Evolutionary conservation across 1,140 invertebrate genomes (phyloP).

Genomic region (Drosophila fuyamai): DNA sequence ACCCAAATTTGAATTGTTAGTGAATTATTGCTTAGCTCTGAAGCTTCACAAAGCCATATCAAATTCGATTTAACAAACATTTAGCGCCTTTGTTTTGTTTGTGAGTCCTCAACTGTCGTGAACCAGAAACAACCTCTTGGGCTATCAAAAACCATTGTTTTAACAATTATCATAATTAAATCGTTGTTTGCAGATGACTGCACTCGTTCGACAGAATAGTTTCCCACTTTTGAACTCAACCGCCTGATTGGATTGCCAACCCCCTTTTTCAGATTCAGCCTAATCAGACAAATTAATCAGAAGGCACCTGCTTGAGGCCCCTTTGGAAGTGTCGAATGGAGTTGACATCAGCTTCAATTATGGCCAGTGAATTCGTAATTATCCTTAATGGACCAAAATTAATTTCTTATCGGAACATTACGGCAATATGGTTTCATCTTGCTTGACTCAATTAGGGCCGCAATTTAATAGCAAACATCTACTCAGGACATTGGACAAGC

Average conservation of each 20-base stretch:
- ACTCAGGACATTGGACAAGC: slow-evolving; percentile 5
- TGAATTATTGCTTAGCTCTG: background rate
- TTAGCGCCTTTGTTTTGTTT: slow-evolving; percentile 19
- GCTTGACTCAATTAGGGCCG: slow-evolving; percentile 22
- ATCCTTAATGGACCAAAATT: slow-evolving; percentile 37
- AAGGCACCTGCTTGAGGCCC: slow-evolving; percentile 28
- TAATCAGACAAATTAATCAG: slow-evolving; percentile 23
- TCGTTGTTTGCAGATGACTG: slow-evolving; percentile 47
- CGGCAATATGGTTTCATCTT: slow-evolving; percentile 36
- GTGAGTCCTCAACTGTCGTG: background rate
- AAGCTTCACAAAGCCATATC: background rate
- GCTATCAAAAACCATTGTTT: slow-evolving; percentile 43
- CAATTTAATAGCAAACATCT: slow-evolving; percentile 24
- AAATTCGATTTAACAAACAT: slow-evolving; percentile 32
- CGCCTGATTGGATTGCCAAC: background rate
- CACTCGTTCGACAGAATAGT: slow-evolving; percentile 2
- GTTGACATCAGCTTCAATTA: slow-evolving; percentile 47
- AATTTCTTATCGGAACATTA: slow-evolving; percentile 47
- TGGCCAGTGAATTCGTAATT: slow-evolving; percentile 33
- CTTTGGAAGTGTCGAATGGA: slow-evolving; percentile 23
- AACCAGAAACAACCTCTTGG: slow-evolving; percentile 1
- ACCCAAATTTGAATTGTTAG: background rate
- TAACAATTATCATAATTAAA: slow-evolving; percentile 54
- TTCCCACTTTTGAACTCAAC: slow-evolving; percentile 7
- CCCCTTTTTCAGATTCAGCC: background rate